phyloP scores from a whole-genome alignment of 1,140 invertebrate species.

The Drosophila kikkawai region DNA sequence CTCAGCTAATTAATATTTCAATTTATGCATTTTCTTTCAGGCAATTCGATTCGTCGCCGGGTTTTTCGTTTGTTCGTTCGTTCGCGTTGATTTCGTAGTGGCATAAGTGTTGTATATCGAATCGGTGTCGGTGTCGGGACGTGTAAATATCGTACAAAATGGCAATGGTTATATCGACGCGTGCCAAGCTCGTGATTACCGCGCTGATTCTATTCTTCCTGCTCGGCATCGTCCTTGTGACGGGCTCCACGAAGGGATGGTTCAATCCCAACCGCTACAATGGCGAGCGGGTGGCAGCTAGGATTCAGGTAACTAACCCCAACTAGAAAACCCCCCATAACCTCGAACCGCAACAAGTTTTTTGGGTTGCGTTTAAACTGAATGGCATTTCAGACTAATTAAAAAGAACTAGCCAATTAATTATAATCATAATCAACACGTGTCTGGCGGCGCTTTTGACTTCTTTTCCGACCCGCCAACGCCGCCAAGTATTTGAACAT shows the following conservation, averaged over 20 bases:
- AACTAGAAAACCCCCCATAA: neutral
- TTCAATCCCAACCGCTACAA: slow-evolving; percentile 85
- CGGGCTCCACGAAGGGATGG: slow-evolving; percentile 86
- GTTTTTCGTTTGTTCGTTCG: slow-evolving; percentile 28
- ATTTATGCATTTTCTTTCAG: slow-evolving; percentile 65
- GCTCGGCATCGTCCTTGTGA: slow-evolving; percentile 86
- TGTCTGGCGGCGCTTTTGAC: slow-evolving; percentile 33
- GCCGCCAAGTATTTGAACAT: slow-evolving; percentile 28
- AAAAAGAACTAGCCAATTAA: slow-evolving; percentile 67
- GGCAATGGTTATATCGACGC: slow-evolving; percentile 87
- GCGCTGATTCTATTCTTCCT: slow-evolving; percentile 86
- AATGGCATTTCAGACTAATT: slow-evolving; percentile 62
- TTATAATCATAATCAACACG: slow-evolving; percentile 73
- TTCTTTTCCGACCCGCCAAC: slow-evolving; percentile 14
- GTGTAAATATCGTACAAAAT: slow-evolving; percentile 84
- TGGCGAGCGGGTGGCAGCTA: slow-evolving; percentile 84
- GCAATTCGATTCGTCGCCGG: slow-evolving; percentile 60
- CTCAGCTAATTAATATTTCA: slow-evolving; percentile 56
- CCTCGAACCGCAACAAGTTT: slow-evolving; percentile 51
- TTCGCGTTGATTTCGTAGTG: slow-evolving; percentile 43
- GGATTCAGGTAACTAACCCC: slow-evolving; percentile 82
- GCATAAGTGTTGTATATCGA: slow-evolving; percentile 30
- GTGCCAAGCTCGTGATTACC: slow-evolving; percentile 87
- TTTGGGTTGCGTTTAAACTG: slow-evolving; percentile 20
- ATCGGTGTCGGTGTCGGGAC: slow-evolving; percentile 18